Evolutionary conservation across 2,113 vertebrate species (phyloP).

Genomic region (Vidua chalybeata): DNA sequence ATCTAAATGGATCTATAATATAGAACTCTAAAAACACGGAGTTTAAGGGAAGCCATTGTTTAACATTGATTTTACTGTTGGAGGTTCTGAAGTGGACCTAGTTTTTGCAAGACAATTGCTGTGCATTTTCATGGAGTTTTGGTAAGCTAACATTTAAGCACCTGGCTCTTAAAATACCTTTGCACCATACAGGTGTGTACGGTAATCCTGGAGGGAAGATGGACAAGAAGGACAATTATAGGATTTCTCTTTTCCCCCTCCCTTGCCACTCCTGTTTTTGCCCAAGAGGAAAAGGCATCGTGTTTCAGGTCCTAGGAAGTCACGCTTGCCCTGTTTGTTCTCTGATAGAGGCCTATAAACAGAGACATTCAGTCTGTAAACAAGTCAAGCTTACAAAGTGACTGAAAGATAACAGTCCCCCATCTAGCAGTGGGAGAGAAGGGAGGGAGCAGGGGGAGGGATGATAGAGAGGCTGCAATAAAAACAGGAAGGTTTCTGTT

Average conservation of each 20-base stretch:
- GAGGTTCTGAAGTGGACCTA: not conserved
- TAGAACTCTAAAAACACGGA: not conserved
- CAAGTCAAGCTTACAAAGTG: slow-evolving; percentile 62
- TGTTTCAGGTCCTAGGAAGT: slow-evolving; percentile 57
- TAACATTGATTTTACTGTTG: not conserved
- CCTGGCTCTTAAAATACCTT: not conserved
- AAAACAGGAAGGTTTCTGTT: slow-evolving; percentile 68
- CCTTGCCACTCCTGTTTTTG: not conserved
- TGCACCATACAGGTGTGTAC: not conserved
- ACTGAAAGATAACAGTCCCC: slow-evolving; percentile 58
- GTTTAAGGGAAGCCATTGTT: not conserved
- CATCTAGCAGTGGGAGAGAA: slow-evolving; percentile 7
- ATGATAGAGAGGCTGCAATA: slow-evolving; percentile 61
- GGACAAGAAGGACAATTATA: not conserved
- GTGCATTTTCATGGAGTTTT: not conserved
- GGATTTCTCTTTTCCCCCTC: not conserved
- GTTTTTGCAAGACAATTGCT: not conserved
- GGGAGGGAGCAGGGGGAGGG: not conserved
- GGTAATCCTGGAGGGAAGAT: not conserved
- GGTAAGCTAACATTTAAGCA: not conserved
- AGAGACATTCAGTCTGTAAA: slow-evolving; percentile 65
- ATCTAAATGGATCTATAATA: not conserved
- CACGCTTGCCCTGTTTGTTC: slow-evolving; percentile 61
- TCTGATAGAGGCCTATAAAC: slow-evolving; percentile 61
- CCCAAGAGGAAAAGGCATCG: not conserved